These are phyloP conservation scores for Ataeniobius toweri DNA, from an alignment of 2,797 vertebrate genomes.

Conservation along the genomic window DNA sequence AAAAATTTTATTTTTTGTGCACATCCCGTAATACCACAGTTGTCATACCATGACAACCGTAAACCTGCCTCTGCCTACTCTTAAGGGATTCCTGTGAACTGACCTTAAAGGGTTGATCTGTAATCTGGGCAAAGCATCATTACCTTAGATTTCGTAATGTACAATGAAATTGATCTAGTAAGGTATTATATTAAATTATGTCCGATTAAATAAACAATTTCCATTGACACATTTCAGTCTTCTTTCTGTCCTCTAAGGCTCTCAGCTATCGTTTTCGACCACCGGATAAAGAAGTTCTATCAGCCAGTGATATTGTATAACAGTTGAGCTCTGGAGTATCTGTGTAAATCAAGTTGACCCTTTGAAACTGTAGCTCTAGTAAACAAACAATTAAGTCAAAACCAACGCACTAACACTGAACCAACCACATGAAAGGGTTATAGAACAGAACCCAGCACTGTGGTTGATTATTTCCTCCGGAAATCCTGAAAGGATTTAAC, in stretches of 20 bases:
- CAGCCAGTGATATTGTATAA: slow-evolving; percentile 13
- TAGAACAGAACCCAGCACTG: neutral
- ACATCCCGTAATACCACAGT: neutral
- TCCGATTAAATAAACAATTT: neutral
- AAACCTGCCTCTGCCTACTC: neutral
- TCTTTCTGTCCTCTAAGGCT: neutral
- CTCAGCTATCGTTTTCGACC: neutral
- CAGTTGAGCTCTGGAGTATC: slow-evolving; percentile 20
- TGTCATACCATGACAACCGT: neutral
- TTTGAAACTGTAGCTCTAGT: slow-evolving; percentile 30
- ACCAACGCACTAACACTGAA: slow-evolving; percentile 29
- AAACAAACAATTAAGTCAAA: slow-evolving; percentile 59
- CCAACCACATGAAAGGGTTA: slow-evolving; percentile 1
- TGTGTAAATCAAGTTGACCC: slow-evolving; percentile 31
- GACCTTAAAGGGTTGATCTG: slow-evolving; percentile 16
- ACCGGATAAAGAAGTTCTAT: slow-evolving; percentile 12
- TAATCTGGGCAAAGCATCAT: slow-evolving; percentile 36
- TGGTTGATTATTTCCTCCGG: slow-evolving; percentile 13
- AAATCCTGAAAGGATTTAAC: slow-evolving; percentile 14
- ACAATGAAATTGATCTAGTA: neutral
- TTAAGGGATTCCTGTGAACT: slow-evolving; percentile 38
- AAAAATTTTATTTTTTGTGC: neutral
- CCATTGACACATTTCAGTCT: neutral
- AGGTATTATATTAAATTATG: neutral
- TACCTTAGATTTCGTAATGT: neutral